phyloP scores from a whole-genome alignment of 2,113 vertebrate genomes.

The Entosphenus tridentatus region DNA sequence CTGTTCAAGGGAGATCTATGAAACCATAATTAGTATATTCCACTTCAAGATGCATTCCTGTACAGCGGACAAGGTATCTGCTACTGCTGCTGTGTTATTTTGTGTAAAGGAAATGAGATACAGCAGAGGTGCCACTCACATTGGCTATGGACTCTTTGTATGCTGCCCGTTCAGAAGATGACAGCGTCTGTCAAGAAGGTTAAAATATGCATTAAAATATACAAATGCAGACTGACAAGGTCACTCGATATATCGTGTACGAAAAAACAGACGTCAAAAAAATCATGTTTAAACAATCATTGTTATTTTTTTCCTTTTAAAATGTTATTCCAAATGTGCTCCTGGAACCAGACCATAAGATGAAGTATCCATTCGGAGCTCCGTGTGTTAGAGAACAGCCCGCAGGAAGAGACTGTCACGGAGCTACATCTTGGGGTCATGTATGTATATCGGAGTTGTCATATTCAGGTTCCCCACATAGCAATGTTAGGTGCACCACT shows the following conservation, averaged over 20 bases:
- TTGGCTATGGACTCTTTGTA: slow-evolving; percentile 80
- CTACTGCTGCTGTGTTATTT: too few species aligned
- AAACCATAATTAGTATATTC: too few species aligned
- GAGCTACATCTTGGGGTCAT: background rate
- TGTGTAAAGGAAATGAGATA: too few species aligned
- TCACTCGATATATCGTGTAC: too few species aligned
- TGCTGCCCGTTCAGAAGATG: slow-evolving; percentile 54
- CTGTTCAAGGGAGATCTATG: too few species aligned
- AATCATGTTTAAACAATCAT: slow-evolving; percentile 10
- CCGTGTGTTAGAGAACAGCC: background rate
- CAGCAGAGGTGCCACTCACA: slow-evolving; percentile 24
- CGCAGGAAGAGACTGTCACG: background rate
- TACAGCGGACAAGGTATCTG: too few species aligned
- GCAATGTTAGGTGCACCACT: too few species aligned
- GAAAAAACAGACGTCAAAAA: too few species aligned
- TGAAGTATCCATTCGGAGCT: too few species aligned
- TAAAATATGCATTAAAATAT: too few species aligned
- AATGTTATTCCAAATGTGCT: background rate
- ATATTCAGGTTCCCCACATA: background rate
- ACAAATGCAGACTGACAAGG: too few species aligned
- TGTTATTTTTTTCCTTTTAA: background rate
- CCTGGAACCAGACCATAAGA: background rate
- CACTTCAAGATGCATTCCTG: too few species aligned
- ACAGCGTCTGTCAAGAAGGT: slow-evolving; percentile 35
- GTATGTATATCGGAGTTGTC: background rate